These are phyloP conservation scores for Cotesia typhae DNA, from an alignment of 1,140 invertebrate species.

Conservation along the genomic window DNA sequence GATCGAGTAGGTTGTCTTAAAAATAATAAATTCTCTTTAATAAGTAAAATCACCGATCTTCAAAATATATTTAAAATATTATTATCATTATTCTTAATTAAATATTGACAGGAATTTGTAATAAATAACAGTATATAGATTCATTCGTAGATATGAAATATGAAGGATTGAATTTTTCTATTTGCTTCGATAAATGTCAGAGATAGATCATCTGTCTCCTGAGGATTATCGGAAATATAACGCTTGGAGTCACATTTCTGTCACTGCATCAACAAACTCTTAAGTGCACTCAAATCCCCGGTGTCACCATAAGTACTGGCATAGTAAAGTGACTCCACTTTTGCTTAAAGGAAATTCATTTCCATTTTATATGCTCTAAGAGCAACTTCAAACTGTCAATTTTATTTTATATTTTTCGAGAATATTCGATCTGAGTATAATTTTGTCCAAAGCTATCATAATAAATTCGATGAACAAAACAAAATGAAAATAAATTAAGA, in stretches of 20 bases:
- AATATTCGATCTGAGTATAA: not conserved
- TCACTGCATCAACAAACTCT: conserved; percentile 18
- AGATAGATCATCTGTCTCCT: conserved; percentile 14
- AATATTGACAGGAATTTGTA: not conserved
- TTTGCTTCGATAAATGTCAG: conserved; percentile 23
- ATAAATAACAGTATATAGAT: not conserved
- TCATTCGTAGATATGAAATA: not conserved
- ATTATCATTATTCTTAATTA: not conserved
- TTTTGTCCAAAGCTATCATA: no score
- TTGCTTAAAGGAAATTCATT: not conserved
- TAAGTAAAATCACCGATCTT: no score
- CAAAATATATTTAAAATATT: no score
- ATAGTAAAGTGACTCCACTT: conserved; percentile 13
- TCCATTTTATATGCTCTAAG: not conserved
- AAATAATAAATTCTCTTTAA: no score
- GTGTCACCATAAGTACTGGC: not conserved
- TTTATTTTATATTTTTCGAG: not conserved
- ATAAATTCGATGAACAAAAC: no score
- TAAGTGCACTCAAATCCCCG: conserved; percentile 23
- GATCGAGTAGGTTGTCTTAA: no score
- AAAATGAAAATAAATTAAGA: no score
- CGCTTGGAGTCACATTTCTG: conserved; percentile 22
- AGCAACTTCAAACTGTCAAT: not conserved
- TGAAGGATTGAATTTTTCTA: conserved; percentile 20
- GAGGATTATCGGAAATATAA: conserved; percentile 21